phyloP scores from a whole-genome alignment of 30 jellyfish, hydroid and myxozoan species.

The Hydra vulgaris region DNA sequence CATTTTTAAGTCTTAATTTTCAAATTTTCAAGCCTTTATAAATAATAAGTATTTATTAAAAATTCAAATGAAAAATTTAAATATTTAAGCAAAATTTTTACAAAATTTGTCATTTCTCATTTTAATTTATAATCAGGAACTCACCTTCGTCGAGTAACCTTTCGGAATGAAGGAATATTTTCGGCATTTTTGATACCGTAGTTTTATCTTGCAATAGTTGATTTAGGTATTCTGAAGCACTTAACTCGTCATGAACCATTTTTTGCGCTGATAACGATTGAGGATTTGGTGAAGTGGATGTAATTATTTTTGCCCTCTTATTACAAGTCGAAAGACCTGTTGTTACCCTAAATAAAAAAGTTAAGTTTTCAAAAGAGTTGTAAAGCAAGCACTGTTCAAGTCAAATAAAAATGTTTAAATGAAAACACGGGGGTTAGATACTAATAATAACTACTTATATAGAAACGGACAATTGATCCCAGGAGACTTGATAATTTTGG shows the following conservation, averaged over 20 bases:
- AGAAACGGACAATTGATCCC: neutral
- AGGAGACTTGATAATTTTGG: neutral
- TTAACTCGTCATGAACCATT: conserved; percentile 92
- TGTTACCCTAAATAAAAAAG: neutral
- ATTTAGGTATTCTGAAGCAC: conserved; percentile 93
- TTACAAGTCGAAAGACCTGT: neutral
- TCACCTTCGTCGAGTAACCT: conserved; percentile 94
- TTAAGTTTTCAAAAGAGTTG: neutral
- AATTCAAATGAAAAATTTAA: too few relatives aligned
- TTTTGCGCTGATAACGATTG: conserved; percentile 5
- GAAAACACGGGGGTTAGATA: neutral
- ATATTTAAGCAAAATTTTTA: too few relatives aligned
- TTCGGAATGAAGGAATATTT: conserved; percentile 90
- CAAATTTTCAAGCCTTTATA: too few relatives aligned
- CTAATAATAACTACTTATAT: too few relatives aligned
- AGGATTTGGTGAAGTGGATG: neutral
- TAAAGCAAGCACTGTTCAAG: neutral
- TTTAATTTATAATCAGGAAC: neutral
- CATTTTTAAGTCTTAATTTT: too few relatives aligned
- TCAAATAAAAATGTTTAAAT: neutral
- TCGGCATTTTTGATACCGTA: conserved; percentile 93
- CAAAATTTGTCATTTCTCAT: too few relatives aligned
- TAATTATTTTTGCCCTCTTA: neutral
- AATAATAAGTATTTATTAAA: too few relatives aligned
- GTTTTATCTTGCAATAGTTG: conserved; percentile 91